These are phyloP conservation scores for Zaprionus vittiger DNA, from an alignment of 1,140 invertebrate species.

Conservation along the genomic window DNA sequence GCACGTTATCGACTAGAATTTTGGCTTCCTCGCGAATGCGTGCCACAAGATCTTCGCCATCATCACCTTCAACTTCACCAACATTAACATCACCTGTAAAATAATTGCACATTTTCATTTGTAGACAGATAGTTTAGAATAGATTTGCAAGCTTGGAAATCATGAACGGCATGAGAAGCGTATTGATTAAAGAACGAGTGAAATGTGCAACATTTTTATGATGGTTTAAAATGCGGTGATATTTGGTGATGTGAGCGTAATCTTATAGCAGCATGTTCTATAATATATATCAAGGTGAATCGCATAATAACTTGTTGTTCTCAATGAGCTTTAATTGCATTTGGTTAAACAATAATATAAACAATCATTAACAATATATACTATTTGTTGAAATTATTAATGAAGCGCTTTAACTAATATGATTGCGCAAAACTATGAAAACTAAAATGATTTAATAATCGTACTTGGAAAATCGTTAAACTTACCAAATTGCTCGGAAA, in stretches of 20 bases:
- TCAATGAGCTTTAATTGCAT: slow-evolving; percentile 80
- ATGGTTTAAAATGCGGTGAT: slow-evolving; percentile 64
- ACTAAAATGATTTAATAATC: slow-evolving; percentile 16
- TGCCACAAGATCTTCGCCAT: slow-evolving; percentile 61
- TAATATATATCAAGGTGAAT: slow-evolving; percentile 13
- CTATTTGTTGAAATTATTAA: slow-evolving; percentile 26
- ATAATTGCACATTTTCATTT: slow-evolving; percentile 75
- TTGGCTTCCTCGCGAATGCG: slow-evolving; percentile 78
- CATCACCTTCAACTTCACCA: slow-evolving; percentile 63
- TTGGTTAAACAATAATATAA: slow-evolving; percentile 54
- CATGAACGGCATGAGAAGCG: slow-evolving; percentile 64
- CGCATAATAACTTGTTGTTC: slow-evolving; percentile 32
- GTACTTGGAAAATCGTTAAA: background rate
- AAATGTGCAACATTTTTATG: slow-evolving; percentile 57
- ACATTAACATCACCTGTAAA: slow-evolving; percentile 77
- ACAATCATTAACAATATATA: slow-evolving; percentile 24
- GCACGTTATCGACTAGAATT: slow-evolving; percentile 80
- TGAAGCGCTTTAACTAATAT: slow-evolving; percentile 58
- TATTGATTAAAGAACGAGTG: slow-evolving; percentile 16
- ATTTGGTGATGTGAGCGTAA: slow-evolving; percentile 60
- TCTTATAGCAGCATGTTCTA: slow-evolving; percentile 39
- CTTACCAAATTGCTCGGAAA: slow-evolving; percentile 60
- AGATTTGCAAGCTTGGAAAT: slow-evolving; percentile 63
- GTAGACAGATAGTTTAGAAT: slow-evolving; percentile 68
- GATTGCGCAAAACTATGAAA: slow-evolving; percentile 50